Evolutionary conservation across 37 sponge, comb jelly and placozoan species (phyloP), one percentile per base, ranked within the genome.

Genomic region (Lycopodina hypogea): DNA sequence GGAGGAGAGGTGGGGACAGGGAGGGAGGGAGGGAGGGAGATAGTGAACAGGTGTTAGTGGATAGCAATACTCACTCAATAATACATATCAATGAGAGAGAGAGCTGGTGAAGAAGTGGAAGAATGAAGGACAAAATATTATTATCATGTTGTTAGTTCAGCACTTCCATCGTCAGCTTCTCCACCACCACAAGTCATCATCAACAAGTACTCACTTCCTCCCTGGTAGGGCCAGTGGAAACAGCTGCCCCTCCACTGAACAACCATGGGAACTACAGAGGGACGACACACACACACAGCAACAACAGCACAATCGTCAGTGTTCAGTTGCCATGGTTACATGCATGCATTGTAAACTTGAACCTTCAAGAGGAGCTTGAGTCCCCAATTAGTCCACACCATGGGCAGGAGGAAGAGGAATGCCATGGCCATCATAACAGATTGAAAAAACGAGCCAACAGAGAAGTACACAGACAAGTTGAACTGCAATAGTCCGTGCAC

Each of bases 171-270:
- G n/a, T n/a, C n/a, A n/a, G n/a, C n/a, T n/a, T n/a, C n/a, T n/a
- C n/a, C n/a, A n/a, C n/a, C n/a, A n/a, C n/a, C n/a, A n/a, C n/a
- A n/a, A n/a, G n/a, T n/a, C n/a, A n/a, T n/a, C n/a, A n/a, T n/a
- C n/a, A n/a, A n/a, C n/a, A 37, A 39, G n/a, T n/a, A 1, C 42
- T 68, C 59, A 90, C 91, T 33, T 67, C 51, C 42, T 78, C 56
- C 48, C 72, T 83, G 41, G 32, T 78, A 0, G 93, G 89, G 23
- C 92, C 92, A 26, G 52, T 75, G 48, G 56, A 71, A 19, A 57
- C 11, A 36, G 77, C 75, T 1, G 78, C 8, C 30, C 91, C 91
- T 28, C 60, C 76, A 67, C 76, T 71, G 78, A 92, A 87, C 52
- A 92, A 63, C 0, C 69, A 74, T 26, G 89, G 89, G 42, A 71